Evolutionary conservation across 2,797 vertebrate genomes (phyloP), one percentile per base, ranked within the genome.

Genomic region (Hemitrygon akajei): DNA sequence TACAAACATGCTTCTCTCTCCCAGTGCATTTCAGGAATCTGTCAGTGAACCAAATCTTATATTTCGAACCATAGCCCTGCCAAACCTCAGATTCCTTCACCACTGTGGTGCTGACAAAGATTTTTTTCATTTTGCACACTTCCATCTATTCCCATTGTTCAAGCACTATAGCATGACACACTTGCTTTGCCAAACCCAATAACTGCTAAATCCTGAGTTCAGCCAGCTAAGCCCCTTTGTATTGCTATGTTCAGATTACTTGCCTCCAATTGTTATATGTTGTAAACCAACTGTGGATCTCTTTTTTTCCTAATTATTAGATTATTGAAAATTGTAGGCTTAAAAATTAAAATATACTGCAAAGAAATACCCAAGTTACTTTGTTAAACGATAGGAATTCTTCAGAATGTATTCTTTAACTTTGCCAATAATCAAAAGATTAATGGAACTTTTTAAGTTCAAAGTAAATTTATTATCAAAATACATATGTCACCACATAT

Each of bases 31-130:
- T 14, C 30, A 87, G 11, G 58, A 87, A 18, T 87, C 58, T 25
- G n/a, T 87, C 14, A 87, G 56, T 87, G 56, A 60, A 34, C 56
- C 58, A 87, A 87, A 87, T 63, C 56, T 84, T n/a, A 87, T n/a
- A 87, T 63, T 63, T 63, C 25, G 6, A 60, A 7, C 84, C 14
- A 30, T 12, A 12, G 30, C 14, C 30, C 0, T 87, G 27, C 84
- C 84, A 87, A 87, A 87, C 14, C 7, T 30, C 58, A 87, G 58
- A 87, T 87, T 87, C 30, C 16, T 66, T 66, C 60, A 63, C 30
- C 58, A n/a, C n/a, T 25, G 58, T 87, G 58, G 4, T n/a, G 56
- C 58, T 63, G 56, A 63, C 58, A 58, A 87, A 27, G 27, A 87
- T n/a, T 14, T 87, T 87, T 30, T 18, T 16, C 84, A 87, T 87